These are phyloP conservation scores for Hyphantria cunea DNA, from an alignment of 1,140 invertebrate species.

Conservation along the genomic window DNA sequence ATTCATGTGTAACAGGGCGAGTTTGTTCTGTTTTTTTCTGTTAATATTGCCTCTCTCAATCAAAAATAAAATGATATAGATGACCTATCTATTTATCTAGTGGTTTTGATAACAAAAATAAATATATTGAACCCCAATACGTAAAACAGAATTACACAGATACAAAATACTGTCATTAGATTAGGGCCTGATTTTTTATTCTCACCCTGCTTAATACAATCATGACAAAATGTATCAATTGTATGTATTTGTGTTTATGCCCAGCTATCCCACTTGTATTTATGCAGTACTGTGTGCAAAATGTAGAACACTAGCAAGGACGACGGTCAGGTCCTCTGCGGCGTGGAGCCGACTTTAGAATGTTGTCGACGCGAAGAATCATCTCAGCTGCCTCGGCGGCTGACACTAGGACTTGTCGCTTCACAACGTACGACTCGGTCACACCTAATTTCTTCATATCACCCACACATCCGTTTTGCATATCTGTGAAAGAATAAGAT, in stretches of 20 bases:
- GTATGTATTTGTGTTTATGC: background rate
- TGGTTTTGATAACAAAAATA: no score
- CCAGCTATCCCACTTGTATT: constrained; percentile 12
- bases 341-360: constrained; percentile 96
- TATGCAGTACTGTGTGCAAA: background rate
- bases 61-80: no score
- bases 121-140: no score
- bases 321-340: constrained; percentile 93
- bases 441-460: constrained; percentile 96
- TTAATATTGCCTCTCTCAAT: no score
- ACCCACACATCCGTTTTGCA: constrained; percentile 91
- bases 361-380: constrained; percentile 99
- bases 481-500: constrained; percentile 86
- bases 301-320: constrained; percentile 86
- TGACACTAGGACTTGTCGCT: constrained; percentile 96
- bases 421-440: constrained; percentile 98
- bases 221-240: background rate
- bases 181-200: no score
- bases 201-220: no score
- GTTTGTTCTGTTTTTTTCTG: no score
- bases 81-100: no score
- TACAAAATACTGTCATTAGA: no score
- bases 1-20: no score
- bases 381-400: constrained; percentile 99
- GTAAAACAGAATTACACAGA: no score